Percentiles rank a stretch among this genome's conserved stretches.
phyloP scores from a whole-genome alignment of 2,797 vertebrate genomes.

The Gadopsis bispinosus region DNA sequence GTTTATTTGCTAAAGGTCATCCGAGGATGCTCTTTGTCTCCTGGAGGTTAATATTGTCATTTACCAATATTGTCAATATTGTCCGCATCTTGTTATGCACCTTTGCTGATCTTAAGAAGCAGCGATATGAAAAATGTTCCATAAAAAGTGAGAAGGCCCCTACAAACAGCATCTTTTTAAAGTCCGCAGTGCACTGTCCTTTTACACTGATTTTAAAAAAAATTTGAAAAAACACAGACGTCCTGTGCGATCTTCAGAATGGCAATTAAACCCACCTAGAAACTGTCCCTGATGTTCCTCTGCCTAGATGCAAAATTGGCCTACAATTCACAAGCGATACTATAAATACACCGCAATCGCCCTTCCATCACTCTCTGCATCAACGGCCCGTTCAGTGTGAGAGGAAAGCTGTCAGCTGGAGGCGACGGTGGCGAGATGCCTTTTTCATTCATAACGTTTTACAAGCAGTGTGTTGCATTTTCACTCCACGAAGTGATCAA shows the following conservation, averaged over 20 bases:
- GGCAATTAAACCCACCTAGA: constrained; percentile 38
- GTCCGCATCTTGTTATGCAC: background rate
- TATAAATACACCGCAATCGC: constrained; percentile 53
- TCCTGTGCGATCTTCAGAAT: background rate
- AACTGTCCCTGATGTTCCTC: constrained; percentile 15
- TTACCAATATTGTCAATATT: too few relatives aligned
- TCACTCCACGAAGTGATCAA: background rate
- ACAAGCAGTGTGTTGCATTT: background rate
- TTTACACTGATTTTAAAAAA: background rate
- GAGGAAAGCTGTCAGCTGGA: constrained; percentile 40
- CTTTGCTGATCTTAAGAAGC: background rate
- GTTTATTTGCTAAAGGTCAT: constrained; percentile 5
- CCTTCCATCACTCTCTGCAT: constrained; percentile 32
- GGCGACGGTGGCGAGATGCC: constrained; percentile 25
- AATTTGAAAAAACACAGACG: background rate
- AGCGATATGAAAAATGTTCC: background rate
- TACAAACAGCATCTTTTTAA: background rate
- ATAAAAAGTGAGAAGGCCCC: background rate
- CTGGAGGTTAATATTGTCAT: background rate
- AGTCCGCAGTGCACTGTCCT: background rate
- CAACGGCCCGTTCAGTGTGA: constrained; percentile 28
- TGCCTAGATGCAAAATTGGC: constrained; percentile 22
- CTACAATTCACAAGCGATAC: constrained; percentile 36
- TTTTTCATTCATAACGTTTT: constrained; percentile 22
- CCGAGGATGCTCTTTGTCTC: background rate